These are phyloP conservation scores for Chloroceryle aenea DNA, from an alignment of 2,113 vertebrate species.

Conservation along the genomic window DNA sequence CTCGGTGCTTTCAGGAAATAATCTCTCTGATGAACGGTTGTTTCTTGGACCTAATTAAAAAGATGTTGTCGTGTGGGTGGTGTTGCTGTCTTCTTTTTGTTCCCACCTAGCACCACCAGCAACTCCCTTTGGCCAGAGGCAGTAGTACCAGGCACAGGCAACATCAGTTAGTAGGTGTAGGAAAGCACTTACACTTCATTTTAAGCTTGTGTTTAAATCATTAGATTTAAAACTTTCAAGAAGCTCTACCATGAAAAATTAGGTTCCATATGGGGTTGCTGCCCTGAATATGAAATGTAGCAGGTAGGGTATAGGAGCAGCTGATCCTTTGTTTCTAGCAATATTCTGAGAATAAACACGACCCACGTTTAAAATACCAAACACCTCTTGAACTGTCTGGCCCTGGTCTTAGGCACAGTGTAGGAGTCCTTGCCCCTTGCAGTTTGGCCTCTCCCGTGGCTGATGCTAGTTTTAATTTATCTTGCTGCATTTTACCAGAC, in stretches of 20 bases:
- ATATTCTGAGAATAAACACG: background rate
- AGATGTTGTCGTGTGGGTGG: background rate
- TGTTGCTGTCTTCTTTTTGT: background rate
- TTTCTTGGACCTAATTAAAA: background rate
- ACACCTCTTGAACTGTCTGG: background rate
- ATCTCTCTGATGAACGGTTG: background rate
- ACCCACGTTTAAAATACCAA: background rate
- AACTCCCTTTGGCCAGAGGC: background rate
- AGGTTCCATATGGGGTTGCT: background rate
- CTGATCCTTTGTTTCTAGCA: background rate
- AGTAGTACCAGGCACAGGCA: background rate
- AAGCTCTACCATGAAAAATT: background rate
- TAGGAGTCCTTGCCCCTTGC: background rate
- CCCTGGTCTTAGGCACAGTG: too few relatives aligned
- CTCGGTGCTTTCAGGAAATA: background rate
- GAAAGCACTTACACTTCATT: background rate
- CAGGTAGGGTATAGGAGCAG: background rate
- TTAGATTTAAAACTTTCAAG: background rate
- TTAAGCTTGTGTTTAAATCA: background rate
- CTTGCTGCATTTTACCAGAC: background rate
- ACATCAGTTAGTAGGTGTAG: background rate
- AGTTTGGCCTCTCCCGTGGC: background rate
- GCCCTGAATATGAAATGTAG: background rate
- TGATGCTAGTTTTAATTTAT: background rate
- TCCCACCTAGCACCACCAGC: background rate